A percentile compares a stretch with the other conserved stretches of the same genome.
Evolutionary conservation across 2,113 vertebrate genomes (phyloP).

Genomic region (Mus musculus): DNA sequence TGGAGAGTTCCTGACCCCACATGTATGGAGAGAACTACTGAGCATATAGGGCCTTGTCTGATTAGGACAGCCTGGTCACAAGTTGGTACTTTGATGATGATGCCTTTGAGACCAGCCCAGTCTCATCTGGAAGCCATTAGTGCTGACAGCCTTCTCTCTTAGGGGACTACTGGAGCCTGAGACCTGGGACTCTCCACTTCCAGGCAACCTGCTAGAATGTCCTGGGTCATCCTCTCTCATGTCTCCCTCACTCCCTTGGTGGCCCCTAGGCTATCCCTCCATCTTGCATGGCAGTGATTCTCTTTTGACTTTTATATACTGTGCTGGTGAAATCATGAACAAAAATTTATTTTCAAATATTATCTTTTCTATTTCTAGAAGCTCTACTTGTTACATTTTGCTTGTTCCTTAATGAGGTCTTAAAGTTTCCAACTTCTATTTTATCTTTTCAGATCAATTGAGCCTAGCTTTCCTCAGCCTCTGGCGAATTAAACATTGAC

Average conservation of each 20-base stretch:
- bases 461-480: neutral
- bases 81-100: neutral
- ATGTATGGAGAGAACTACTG: neutral
- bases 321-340: neutral
- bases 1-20: neutral
- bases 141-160: neutral
- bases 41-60: neutral
- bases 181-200: neutral
- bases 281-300: neutral
- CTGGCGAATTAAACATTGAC: neutral
- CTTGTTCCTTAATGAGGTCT: neutral
- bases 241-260: neutral
- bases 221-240: neutral
- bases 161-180: neutral
- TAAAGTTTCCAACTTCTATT: slow-evolving; percentile 22
- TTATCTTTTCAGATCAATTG: neutral
- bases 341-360: neutral
- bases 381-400: neutral
- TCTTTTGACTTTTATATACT: neutral
- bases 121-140: neutral
- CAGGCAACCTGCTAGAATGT: neutral
- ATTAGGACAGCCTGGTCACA: neutral
- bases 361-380: slow-evolving; percentile 6
- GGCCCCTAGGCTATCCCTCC: neutral
- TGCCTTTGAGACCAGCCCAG: neutral